These are phyloP conservation scores for Pycnonotus jocosus DNA, from an alignment of 2,113 vertebrate species.

Conservation along the genomic window DNA sequence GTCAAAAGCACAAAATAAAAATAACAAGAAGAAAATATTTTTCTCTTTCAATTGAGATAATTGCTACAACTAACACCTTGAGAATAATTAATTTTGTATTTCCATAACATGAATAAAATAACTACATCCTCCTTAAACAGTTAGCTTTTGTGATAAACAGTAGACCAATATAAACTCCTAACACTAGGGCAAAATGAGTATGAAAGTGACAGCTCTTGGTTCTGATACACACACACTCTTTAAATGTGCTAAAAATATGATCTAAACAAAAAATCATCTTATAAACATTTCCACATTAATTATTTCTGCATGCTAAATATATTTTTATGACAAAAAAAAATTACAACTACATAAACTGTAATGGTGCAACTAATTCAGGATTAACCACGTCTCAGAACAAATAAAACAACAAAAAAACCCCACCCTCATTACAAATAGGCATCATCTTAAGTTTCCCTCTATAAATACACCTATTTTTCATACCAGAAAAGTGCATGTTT, in stretches of 20 bases:
- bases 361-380: not conserved
- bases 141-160: not conserved
- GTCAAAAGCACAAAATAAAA: not conserved
- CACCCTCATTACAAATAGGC: not conserved
- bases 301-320: not conserved
- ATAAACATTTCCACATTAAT: not conserved
- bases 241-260: not conserved
- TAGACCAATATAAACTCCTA: not conserved
- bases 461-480: not conserved
- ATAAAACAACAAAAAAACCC: not conserved
- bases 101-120: not conserved
- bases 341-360: not conserved
- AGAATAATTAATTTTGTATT: not conserved
- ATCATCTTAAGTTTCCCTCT: not conserved
- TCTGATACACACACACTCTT: not conserved
- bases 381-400: not conserved
- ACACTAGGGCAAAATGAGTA: not conserved
- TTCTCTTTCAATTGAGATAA: not conserved
- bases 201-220: not conserved
- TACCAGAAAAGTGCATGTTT: not conserved
- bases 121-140: not conserved
- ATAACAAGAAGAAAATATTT: not conserved
- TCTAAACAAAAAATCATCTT: not conserved
- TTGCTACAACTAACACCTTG: not conserved
- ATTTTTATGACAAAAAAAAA: not conserved